Evolutionary conservation across 2,113 vertebrate genomes (phyloP), one percentile per base, ranked within the genome.

Genomic region (Scomber colias): DNA sequence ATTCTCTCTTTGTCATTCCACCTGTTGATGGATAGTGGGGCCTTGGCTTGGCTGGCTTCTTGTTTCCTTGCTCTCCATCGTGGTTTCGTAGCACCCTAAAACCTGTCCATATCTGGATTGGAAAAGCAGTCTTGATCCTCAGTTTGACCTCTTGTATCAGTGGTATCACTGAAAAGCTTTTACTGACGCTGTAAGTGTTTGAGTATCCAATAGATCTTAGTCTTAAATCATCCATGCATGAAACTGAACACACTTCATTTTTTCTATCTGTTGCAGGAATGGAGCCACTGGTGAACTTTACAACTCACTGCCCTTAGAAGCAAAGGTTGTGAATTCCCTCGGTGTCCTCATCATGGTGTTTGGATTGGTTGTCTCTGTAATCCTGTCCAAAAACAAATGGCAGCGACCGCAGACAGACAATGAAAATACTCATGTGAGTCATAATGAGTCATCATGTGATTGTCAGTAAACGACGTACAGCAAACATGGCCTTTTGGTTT

Each of bases 81-180:
- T 19, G 69, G 59, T 30, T 86, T 19, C 53, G 71, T 4, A 14
- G 5, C 14, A 11, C 0, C 59, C 68, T 86, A 48, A 84, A 82
- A 48, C 62, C 78, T 2, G 14, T 79, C 19, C 81, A 87, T 12
- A 8, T 77, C 45, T 84, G 84, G 79, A 15, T 73, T 24, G 84
- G 83, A 0, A 69, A 62, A 75, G 31, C 21, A 0, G 50, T 84
- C 15, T 21, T 84, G 24, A 70, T 83, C 21, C 76, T 89, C 60
- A 63, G 46, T 21, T 15, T 89, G 51, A 45, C 46, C 61, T 79
- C 77, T 19, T 78, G 82, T 56, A 61, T 87, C 62, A 85, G 65
- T 3, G 79, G 82, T 0, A 82, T 89, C 65, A 72, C 56, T 40
- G 82, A 89, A 17, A 56, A 72, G 13, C 77, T 87, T 13, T 19